Conservation (phyloP, 53 echinoderm and acorn worm genomes). For the Hippasteria phrygiana region DNA sequence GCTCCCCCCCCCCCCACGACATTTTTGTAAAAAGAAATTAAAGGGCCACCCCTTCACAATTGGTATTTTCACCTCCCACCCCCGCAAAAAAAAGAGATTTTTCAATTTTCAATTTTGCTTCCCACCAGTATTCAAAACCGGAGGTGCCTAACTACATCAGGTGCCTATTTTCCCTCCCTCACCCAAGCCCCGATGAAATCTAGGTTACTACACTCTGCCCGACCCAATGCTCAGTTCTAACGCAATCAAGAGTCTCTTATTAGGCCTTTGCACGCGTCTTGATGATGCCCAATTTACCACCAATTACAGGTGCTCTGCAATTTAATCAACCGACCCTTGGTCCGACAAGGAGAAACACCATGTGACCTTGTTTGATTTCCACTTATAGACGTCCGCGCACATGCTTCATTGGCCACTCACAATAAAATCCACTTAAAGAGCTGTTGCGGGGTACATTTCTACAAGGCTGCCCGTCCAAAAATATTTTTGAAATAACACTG, state of each 20-base stretch:
- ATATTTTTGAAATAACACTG: no score
- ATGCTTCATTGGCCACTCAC: not conserved
- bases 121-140: no score
- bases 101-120: not conserved
- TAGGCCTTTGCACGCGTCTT: conserved; percentile 4
- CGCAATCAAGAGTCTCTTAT: conserved; percentile 25
- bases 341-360: conserved; percentile 14
- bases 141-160: no score
- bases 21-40: no score
- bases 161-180: no score
- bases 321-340: conserved; percentile 17
- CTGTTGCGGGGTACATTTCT: not conserved
- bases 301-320: conserved; percentile 46
- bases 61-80: no score
- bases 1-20: not conserved
- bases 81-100: not conserved
- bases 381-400: not conserved
- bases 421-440: not conserved
- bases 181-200: no score
- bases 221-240: not conserved
- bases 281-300: conserved; percentile 39
- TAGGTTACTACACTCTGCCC: no score
- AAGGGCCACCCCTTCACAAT: no score
- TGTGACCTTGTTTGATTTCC: conserved; percentile 43
- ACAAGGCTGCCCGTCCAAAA: not conserved